Percentiles rank a stretch among this genome's conserved stretches.
These are phyloP conservation scores for Gopherus evgoodei DNA, from an alignment of 2,113 vertebrate species.

Conservation along the genomic window DNA sequence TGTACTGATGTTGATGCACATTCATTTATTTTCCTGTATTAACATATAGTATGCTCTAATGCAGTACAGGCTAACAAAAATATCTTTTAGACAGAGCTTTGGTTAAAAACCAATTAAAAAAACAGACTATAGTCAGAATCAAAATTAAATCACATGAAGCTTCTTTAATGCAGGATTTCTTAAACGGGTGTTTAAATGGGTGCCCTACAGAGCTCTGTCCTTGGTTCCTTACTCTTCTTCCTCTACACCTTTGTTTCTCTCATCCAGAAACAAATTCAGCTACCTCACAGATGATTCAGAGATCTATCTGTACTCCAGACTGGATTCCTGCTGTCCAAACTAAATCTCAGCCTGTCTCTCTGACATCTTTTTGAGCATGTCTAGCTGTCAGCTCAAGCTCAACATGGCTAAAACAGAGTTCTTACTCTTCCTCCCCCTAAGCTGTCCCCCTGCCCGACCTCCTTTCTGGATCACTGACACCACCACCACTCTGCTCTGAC, in stretches of 20 bases:
- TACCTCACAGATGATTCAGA: no score
- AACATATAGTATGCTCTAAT: background rate
- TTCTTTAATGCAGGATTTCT: background rate
- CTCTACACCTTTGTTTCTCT: no score
- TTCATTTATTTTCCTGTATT: no score
- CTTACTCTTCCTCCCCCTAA: background rate
- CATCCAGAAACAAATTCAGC: no score
- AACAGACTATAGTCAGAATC: background rate
- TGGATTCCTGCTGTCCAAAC: background rate
- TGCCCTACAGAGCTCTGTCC: no score
- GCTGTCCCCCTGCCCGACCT: background rate
- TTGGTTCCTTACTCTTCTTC: no score
- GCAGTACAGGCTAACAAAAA: background rate
- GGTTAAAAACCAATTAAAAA: background rate
- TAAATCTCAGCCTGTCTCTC: background rate
- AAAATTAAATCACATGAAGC: background rate
- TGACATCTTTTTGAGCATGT: background rate
- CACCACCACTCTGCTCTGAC: background rate
- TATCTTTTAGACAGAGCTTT: background rate
- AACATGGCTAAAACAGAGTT: background rate
- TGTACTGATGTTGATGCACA: background rate
- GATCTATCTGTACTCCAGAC: background rate
- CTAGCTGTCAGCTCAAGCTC: background rate
- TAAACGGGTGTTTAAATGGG: no score
- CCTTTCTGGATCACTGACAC: background rate